Conservation (phyloP, 2,113 vertebrate genomes). For the Siniperca chuatsi region DNA sequence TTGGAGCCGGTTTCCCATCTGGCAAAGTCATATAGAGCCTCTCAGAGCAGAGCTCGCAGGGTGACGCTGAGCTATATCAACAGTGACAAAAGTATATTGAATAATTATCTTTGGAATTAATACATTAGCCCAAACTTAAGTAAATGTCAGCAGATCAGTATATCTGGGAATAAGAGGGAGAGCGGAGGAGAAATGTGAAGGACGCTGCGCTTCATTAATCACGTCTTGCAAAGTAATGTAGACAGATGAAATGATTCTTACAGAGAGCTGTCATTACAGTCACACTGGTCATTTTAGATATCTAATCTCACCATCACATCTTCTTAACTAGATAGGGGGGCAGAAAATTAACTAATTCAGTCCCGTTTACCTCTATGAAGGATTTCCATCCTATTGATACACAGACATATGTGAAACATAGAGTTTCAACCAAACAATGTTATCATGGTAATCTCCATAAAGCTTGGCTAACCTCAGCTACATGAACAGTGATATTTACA, state of each 20-base stretch:
- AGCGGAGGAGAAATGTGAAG: conserved; percentile 92
- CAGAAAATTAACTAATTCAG: conserved; percentile 69
- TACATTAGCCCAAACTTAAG: conserved; percentile 97
- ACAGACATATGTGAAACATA: neutral
- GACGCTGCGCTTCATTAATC: conserved; percentile 95
- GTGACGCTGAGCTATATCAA: conserved; percentile 96
- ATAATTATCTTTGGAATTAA: conserved; percentile 98
- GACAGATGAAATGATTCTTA: conserved; percentile 98
- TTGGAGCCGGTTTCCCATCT: conserved; percentile 34
- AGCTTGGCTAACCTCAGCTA: neutral
- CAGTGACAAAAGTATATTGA: conserved; percentile 99
- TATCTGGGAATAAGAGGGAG: conserved; percentile 87
- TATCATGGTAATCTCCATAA: neutral
- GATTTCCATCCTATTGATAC: neutral
- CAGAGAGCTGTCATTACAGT: conserved; percentile 92
- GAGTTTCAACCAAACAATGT: neutral
- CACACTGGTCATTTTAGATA: conserved; percentile 91
- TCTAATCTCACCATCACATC: conserved; percentile 88
- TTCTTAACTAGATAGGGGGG: neutral
- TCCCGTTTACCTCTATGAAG: conserved; percentile 4
- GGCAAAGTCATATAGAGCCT: conserved; percentile 48
- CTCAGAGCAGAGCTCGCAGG: conserved; percentile 68
- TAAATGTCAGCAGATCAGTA: conserved; percentile 96
- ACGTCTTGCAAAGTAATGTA: conserved; percentile 94
- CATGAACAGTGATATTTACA: neutral